phyloP scores from a whole-genome alignment of 2,888 invertebrate species.

The Escarpia spicata region DNA sequence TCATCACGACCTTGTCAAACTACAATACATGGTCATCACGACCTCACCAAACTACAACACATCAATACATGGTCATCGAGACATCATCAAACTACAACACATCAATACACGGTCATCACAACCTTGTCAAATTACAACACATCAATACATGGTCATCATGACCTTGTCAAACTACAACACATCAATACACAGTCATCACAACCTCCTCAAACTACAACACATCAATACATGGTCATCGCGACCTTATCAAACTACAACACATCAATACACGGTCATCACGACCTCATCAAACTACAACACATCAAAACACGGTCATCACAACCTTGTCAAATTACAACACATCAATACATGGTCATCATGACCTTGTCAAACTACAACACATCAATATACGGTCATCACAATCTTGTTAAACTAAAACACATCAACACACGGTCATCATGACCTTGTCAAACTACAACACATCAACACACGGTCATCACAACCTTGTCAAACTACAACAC shows the following conservation, averaged over 20 bases:
- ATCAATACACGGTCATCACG: neutral
- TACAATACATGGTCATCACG: no score
- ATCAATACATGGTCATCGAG: no score
- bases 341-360: neutral
- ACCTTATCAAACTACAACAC: neutral
- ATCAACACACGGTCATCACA: neutral
- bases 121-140: no score
- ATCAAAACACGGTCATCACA: constrained; percentile 45
- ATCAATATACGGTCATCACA: neutral
- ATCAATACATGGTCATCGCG: neutral
- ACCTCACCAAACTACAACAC: no score
- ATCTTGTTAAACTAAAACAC: neutral
- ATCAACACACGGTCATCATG: neutral
- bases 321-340: neutral
- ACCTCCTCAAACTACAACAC: neutral
- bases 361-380: neutral
- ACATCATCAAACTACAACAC: constrained; percentile 46
- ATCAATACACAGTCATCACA: neutral
- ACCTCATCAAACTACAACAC: constrained; percentile 63
- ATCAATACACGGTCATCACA: neutral
- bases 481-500: neutral
- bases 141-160: no score
- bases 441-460: neutral
- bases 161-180: neutral
- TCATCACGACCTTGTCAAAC: no score